These are phyloP conservation scores for Dioctria linearis DNA, from an alignment of 2,888 invertebrate species.

Conservation along the genomic window DNA sequence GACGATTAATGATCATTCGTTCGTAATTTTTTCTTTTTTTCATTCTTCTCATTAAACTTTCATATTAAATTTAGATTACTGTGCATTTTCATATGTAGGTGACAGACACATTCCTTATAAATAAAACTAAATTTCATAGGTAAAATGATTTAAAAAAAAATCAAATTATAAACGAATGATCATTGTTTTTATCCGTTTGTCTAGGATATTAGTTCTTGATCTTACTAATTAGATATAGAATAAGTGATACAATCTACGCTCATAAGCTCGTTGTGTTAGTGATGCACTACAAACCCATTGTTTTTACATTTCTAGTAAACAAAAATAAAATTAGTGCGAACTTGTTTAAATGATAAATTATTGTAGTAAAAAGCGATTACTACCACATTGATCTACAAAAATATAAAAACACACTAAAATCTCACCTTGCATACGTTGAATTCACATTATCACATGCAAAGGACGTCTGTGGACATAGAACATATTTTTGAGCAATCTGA, in stretches of 20 bases:
- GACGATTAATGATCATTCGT: too few species aligned
- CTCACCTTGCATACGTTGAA: slow-evolving; percentile 75
- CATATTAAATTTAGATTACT: too few species aligned
- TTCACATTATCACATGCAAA: slow-evolving; percentile 73
- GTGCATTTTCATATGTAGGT: too few species aligned
- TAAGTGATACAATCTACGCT: neutral
- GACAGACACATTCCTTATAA: too few species aligned
- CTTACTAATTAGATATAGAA: too few species aligned
- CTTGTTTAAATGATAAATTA: neutral
- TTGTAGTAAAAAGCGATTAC: slow-evolving; percentile 23
- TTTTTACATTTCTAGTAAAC: slow-evolving; percentile 29
- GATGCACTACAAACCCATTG: slow-evolving; percentile 23
- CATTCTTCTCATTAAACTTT: too few species aligned
- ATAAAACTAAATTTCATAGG: too few species aligned
- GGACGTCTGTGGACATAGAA: slow-evolving; percentile 73
- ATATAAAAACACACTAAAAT: neutral
- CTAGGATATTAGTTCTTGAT: too few species aligned
- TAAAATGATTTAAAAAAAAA: too few species aligned
- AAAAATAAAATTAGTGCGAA: slow-evolving; percentile 30
- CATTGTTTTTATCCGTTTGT: too few species aligned
- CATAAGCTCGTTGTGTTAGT: slow-evolving; percentile 27
- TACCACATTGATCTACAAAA: neutral
- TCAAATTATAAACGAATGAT: too few species aligned
- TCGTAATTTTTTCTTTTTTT: too few species aligned
- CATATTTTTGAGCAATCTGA: slow-evolving; percentile 75